phyloP scores from a whole-genome alignment of 2,113 vertebrate genomes.

The Clarias gariepinus region DNA sequence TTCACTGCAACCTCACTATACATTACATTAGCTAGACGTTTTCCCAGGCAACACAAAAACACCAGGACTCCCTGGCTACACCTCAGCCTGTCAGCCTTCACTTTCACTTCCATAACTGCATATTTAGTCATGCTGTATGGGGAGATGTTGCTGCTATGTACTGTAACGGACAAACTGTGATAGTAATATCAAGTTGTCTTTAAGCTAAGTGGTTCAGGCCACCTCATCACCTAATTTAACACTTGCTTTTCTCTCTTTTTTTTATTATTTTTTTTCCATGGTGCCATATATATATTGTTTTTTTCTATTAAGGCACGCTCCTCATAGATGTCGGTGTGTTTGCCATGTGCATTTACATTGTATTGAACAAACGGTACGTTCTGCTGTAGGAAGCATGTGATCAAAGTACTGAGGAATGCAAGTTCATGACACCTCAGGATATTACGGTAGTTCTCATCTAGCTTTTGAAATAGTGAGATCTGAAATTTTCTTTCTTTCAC shows the following conservation, averaged over 20 bases:
- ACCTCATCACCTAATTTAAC: not conserved
- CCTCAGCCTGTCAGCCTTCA: conserved; percentile 24
- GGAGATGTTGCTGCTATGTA: conserved; percentile 45
- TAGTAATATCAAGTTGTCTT: conserved; percentile 9
- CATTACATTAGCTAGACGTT: not conserved
- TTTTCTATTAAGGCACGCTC: not conserved
- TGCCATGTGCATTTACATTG: conserved; percentile 18
- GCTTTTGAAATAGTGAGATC: conserved; percentile 20
- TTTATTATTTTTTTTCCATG: not conserved
- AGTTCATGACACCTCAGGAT: conserved; percentile 49
- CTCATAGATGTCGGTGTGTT: conserved; percentile 1
- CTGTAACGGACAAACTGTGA: conserved; percentile 32
- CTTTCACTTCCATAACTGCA: conserved; percentile 19
- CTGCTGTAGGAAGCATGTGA: conserved; percentile 37
- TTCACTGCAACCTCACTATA: conserved; percentile 1
- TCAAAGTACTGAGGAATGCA: conserved; percentile 42
- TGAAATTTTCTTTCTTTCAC: conserved; percentile 7
- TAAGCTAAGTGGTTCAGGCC: conserved; percentile 20
- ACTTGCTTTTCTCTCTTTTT: not conserved
- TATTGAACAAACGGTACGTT: conserved; percentile 14
- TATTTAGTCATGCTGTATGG: conserved; percentile 33
- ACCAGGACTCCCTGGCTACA: not conserved
- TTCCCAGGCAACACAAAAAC: not conserved
- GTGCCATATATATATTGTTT: not conserved
- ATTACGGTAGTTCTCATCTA: conserved; percentile 29